Evolutionary conservation across 2,113 vertebrate species (phyloP), one percentile per base, ranked within the genome.

Genomic region (Apteryx owenii): DNA sequence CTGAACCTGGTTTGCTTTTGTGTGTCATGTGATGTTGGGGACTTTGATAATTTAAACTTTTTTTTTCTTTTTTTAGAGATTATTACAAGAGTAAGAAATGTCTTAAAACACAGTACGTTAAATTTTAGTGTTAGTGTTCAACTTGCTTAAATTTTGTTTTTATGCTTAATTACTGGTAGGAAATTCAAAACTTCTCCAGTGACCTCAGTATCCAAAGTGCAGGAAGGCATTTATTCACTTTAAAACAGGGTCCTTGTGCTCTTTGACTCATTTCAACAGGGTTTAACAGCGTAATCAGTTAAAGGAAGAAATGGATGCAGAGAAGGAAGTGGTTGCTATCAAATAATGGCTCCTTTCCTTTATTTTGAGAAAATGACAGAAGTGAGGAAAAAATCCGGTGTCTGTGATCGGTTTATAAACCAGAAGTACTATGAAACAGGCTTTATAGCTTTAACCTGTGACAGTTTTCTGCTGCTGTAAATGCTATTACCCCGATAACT

Each of bases 291-390:
- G 0, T 53, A 23, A 38, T 70, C 18, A 8, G 36, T 48, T 68
- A 42, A 77, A 73, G 76, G 44, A 62, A 53, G 70, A n/a, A 16
- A 3, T 10, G 36, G 53, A 46, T 31, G 7, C 0, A 0, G 33
- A 73, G 42, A 73, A 77, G 75, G 61, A 85, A 68, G 72, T 4
- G 2, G 25, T 73, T 33, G 20, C 51, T 89, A 10, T 75, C 68
- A 75, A 70, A 65, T 64, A 68, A 42, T 62, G 80, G 18, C 42
- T 53, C 1, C 9, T 40, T 29, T 79, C 44, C 7, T 1, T 93
- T 88, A 56, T 81, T 85, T 78, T 78, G 65, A 62, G 64, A 60
- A 84, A 64, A 38, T 71, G 36, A 69, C 85, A 58, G 71, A 62
- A 81, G 38, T 81, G 29, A 79, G 64, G 84, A 56, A 79, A 88